Base-by-base conservation (phyloP, 37 sponge, comb jelly and placozoan genomes). In the Crambe crambe region DNA sequence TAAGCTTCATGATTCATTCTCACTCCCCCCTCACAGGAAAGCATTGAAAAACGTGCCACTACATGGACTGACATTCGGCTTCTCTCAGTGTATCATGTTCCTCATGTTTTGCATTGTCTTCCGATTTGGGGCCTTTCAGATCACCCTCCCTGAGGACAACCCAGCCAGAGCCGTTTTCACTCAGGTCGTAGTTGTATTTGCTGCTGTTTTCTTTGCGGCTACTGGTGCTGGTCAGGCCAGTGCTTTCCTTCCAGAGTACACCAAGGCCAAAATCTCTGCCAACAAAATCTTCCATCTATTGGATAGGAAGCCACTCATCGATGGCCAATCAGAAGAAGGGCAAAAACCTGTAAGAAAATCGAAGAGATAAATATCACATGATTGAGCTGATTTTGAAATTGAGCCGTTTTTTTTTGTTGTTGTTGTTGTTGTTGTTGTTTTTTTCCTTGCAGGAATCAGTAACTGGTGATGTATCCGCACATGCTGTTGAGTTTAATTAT, bases 121-220 rank as follows among this genome's bases (percentile, higher is more conserved):
- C 60, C 87, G 94, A 3, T 93, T 90, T 65, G 94, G 94, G 30
- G 87, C 86, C 5, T 93, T 57, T 6, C 94, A 75, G 35, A 83
- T 93, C 34, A 80, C 72, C 42, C 62, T 38, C 8, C 43, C 42
- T 21, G 39, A 47, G 0, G 10, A 44, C 36, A 9, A 72, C 29
- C n/a, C 80, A 21, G 58, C 59, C 0, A 42, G 64, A 47, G 59
- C 69, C 2, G 9, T n/a, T 0, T 93, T 87, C 75, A 51, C 40
- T 6, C 79, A 86, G 12, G 62, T 87, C 23, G 87, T 75, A 67
- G 79, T 87, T 21, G 92, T 81, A 17, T 88, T 94, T 58, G 35
- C 65, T 75, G 95, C 95, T 65, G 75, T 94, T 18, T 43, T 94
- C 15, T 91, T 91, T 84, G 85, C 92, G 18, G 92, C 89, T 17